Evolutionary conservation across 2,113 vertebrate species (phyloP), one percentile per base, ranked within the genome.

Genomic region (Pteropus alecto): DNA sequence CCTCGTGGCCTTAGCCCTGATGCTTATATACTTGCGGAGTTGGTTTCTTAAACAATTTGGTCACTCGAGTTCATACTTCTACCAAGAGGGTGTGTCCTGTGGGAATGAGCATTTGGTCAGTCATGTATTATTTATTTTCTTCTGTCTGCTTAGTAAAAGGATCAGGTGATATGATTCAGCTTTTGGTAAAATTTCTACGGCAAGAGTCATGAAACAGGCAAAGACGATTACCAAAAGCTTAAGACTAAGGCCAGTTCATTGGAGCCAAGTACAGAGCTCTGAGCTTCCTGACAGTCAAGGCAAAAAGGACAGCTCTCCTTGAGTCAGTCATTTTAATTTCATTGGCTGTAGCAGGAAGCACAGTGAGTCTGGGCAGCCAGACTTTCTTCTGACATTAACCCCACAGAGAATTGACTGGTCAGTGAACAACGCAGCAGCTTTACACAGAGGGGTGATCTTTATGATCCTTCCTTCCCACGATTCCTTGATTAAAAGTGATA

Each of bases 161-260:
- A 81, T 88, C 91, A 94, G 94, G 33, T 54, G 86, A 43, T 71
- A 41, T 78, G 51, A 24, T 63, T 96, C 38, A 93, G 22, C 65
- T 96, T 92, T 93, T 51, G n/a, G 60, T 96, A 65, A 87, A 83
- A 95, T 74, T 92, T 93, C 38, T 88, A 85, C 79, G 85, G 56
- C 35, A 82, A 96, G 56, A 96, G 93, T 93, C 58, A 58, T 48
- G 35, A n/a, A 56, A 33, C 14, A 22, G 74, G 63, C 35, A 51
- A 26, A 41, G 46, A 43, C 82, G 41, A 83, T 68, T 77, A 81
- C 73, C 10, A 46, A 38, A 43, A 61, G 13, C 28, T 93, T 82
- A 28, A 26, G 54, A 65, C 30, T 67, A 38, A 63, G 28, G 11
- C 7, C 18, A 61, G 65, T 61, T 84, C 22, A 35, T 19, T 73